Percentiles rank a stretch among this genome's conserved stretches.
Conservation (phyloP, 2,113 vertebrate species). For the Takifugu bimaculatus region DNA sequence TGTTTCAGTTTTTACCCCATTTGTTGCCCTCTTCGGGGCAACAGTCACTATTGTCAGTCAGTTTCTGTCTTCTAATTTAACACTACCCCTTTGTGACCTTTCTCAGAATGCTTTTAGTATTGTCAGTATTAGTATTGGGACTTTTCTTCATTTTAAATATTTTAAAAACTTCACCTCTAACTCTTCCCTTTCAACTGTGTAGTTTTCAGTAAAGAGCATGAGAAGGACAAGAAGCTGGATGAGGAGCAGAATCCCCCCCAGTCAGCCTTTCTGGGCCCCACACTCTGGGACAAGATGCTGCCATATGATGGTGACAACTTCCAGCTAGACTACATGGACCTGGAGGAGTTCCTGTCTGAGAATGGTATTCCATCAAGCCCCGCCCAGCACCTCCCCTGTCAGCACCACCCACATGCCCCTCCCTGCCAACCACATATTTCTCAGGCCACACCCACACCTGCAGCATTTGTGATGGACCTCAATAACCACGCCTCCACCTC, state of each 20-base stretch:
- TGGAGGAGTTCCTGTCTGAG: conserved; percentile 95
- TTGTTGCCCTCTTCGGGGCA: too few relatives aligned
- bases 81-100: too few relatives aligned
- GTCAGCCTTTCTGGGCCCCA: conserved; percentile 93
- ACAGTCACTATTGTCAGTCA: too few relatives aligned
- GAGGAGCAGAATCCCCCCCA: conserved; percentile 81
- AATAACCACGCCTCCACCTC: conserved; percentile 84
- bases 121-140: too few relatives aligned
- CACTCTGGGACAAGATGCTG: conserved; percentile 95
- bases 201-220: conserved; percentile 79
- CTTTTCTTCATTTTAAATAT: too few relatives aligned
- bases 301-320: conserved; percentile 92
- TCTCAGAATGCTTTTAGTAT: too few relatives aligned
- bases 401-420: conserved; percentile 59
- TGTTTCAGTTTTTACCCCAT: too few relatives aligned
- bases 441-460: conserved; percentile 58
- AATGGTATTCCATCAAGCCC: conserved; percentile 93
- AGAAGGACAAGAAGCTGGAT: conserved; percentile 89
- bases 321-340: conserved; percentile 97
- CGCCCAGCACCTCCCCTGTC: conserved; percentile 83
- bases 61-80: too few relatives aligned
- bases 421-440: conserved; percentile 47
- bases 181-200: too few relatives aligned
- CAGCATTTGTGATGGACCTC: conserved; percentile 83
- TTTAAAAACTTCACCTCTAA: conserved; percentile 30